Percentiles rank a stretch among this genome's conserved stretches.
phyloP scores from a whole-genome alignment of 1,140 invertebrate genomes.

The Panagrolaimus sp. region DNA sequence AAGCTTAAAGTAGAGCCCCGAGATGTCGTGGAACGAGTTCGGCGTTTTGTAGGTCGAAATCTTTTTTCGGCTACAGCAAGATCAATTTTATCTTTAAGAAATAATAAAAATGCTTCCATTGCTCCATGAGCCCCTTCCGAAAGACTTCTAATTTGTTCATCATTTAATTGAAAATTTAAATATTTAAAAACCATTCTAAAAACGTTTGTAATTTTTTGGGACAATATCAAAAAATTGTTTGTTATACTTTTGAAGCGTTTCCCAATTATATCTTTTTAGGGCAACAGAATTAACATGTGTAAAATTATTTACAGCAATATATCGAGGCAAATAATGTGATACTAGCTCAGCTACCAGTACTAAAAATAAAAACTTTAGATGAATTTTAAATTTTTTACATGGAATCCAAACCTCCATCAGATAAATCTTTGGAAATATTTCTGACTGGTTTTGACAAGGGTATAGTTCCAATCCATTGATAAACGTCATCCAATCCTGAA shows the following conservation, averaged over 20 bases:
- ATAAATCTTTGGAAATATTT: slow-evolving; percentile 17
- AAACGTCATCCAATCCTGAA: slow-evolving; percentile 7
- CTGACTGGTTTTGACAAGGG: slow-evolving; percentile 15
- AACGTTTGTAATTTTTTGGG: background rate
- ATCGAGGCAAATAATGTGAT: slow-evolving; percentile 15
- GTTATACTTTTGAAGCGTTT: slow-evolving; percentile 13
- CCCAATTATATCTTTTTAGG: slow-evolving; percentile 18
- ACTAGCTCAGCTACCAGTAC: slow-evolving; percentile 16
- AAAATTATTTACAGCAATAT: slow-evolving; percentile 16
- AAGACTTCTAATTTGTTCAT: slow-evolving; percentile 9
- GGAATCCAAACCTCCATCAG: slow-evolving; percentile 8
- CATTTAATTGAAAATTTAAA: slow-evolving; percentile 1
- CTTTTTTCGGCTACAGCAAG: slow-evolving; percentile 1
- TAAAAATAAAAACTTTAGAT: background rate
- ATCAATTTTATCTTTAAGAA: slow-evolving; percentile 18
- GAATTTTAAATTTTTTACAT: slow-evolving; percentile 3
- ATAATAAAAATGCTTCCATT: slow-evolving; percentile 14
- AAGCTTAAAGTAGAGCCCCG: background rate
- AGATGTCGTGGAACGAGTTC: background rate
- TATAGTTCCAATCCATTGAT: slow-evolving; percentile 7
- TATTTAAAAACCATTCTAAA: slow-evolving; percentile 15
- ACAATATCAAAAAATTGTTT: background rate
- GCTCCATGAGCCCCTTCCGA: background rate
- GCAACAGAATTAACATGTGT: slow-evolving; percentile 19
- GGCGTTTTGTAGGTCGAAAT: slow-evolving; percentile 4